Evolutionary conservation across 2,888 invertebrate species (phyloP).

Genomic region (Strigamia crassipes): DNA sequence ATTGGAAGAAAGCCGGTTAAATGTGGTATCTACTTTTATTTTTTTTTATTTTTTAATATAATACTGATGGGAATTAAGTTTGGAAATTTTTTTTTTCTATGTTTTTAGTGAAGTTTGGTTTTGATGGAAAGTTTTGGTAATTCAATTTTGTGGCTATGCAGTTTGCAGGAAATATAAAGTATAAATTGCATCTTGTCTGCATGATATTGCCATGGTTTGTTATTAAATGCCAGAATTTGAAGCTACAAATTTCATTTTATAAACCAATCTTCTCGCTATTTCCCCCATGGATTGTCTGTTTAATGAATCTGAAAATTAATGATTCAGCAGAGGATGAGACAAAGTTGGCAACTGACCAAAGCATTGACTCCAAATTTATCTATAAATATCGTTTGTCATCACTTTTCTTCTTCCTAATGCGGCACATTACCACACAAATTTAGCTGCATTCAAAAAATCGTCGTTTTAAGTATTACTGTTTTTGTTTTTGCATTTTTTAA

Average conservation of each 20-base stretch:
- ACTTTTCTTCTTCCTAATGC: neutral
- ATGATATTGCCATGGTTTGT: conserved; percentile 15
- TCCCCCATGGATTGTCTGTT: conserved; percentile 13
- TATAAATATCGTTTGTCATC: neutral
- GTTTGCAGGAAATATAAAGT: conserved; percentile 10
- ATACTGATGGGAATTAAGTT: neutral
- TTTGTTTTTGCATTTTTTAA: neutral
- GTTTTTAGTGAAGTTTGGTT: neutral
- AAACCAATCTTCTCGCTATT: conserved; percentile 35
- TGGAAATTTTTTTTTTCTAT: neutral
- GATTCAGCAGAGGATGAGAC: conserved; percentile 19
- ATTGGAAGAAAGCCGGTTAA: no score
- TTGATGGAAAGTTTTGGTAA: conserved; percentile 15
- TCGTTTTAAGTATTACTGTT: neutral
- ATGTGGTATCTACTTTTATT: no score
- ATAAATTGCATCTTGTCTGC: conserved; percentile 40
- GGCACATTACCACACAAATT: no score
- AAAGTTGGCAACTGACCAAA: conserved; percentile 25
- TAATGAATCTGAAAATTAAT: conserved; percentile 36
- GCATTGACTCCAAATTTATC: neutral
- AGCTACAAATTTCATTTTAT: conserved; percentile 37
- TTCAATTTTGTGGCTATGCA: conserved; percentile 17
- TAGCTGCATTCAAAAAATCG: neutral
- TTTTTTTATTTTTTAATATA: no score
- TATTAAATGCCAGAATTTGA: conserved; percentile 20